Evolutionary conservation across 2,113 vertebrate genomes (phyloP), one percentile per base, ranked within the genome.

Genomic region (Saguinus midas): DNA sequence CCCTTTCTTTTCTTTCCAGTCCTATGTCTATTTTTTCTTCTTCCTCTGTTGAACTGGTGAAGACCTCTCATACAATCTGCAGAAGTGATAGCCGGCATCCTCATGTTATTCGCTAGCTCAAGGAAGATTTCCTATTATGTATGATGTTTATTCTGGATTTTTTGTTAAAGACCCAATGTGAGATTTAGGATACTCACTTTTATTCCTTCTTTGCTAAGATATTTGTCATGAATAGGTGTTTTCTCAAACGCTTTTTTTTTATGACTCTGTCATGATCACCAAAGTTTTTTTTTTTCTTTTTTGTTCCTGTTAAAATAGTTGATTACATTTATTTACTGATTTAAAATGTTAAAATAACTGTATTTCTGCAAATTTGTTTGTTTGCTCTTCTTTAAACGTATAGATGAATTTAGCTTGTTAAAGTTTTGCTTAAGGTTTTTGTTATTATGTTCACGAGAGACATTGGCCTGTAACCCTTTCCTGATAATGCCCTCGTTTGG

Each of bases 371-470:
- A 68, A 61, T 27, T 27, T 12, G 20, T 66, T 78, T 90, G 29
- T 83, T 91, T 95, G 6, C 11, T 92, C 29, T 91, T 17, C n/a
- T 76, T 94, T 94, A 79, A 66, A 32, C 55, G 87, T 87, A 55
- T 85, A 45, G 23, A 6, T 50, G 64, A 29, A 32, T 89, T 94
- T 68, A 76, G 21, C 58, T 45, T 70, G 27, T 66, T 81, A 89
- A 66, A 85, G 21, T n/a, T 55, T 81, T 40, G 2, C 72, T 76
- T 82, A n/a, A 61, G 5, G 20, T 73, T 72, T 95, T 88, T 93
- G 7, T 43, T 72, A 88, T 43, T 57, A 5, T 68, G 55, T 87
- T 95, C 6, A 66, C 61, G 50, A 75, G 11, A 94, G 14, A 86
- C n/a, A 61, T 37, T 82, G 8, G 12, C 32, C 27, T 82, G 0